A percentile compares a stretch with the other conserved stretches of the same genome.
phyloP scores from a whole-genome alignment of 2,797 vertebrate species.

The Rhyacichthys aspro region DNA sequence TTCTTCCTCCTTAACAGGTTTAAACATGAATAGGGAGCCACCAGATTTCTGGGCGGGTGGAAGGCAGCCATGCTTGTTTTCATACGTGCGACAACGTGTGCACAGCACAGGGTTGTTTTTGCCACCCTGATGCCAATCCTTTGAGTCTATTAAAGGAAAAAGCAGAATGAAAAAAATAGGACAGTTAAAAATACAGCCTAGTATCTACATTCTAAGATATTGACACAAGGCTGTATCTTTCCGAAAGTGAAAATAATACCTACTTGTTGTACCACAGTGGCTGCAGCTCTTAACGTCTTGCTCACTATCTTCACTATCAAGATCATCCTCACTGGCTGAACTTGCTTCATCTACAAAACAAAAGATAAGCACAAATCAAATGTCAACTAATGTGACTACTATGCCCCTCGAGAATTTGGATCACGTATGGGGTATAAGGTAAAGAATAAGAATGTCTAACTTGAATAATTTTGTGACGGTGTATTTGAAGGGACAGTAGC shows the following conservation, averaged over 20 bases:
- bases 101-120: slow-evolving; percentile 91
- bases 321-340: slow-evolving; percentile 96
- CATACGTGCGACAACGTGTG: slow-evolving; percentile 90
- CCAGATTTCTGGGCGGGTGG: slow-evolving; percentile 90
- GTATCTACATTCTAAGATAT: background rate
- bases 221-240: background rate
- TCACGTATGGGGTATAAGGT: background rate
- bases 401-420: background rate
- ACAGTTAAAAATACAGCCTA: background rate
- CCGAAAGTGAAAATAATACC: slow-evolving; percentile 39
- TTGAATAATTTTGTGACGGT: slow-evolving; percentile 91
- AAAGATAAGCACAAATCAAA: slow-evolving; percentile 17
- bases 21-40: slow-evolving; percentile 94
- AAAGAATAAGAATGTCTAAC: slow-evolving; percentile 69
- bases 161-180: background rate
- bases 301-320: slow-evolving; percentile 98
- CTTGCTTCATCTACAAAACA: slow-evolving; percentile 89
- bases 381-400: background rate
- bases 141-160: slow-evolving; percentile 82
- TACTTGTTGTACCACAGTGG: slow-evolving; percentile 96
- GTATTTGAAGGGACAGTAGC: slow-evolving; percentile 86
- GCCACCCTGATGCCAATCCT: slow-evolving; percentile 96
- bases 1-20: slow-evolving; percentile 97
- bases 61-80: slow-evolving; percentile 96
- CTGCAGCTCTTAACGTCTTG: slow-evolving; percentile 94